Base-by-base conservation (phyloP, 2,888 invertebrate genomes). In the Drepana falcataria region DNA sequence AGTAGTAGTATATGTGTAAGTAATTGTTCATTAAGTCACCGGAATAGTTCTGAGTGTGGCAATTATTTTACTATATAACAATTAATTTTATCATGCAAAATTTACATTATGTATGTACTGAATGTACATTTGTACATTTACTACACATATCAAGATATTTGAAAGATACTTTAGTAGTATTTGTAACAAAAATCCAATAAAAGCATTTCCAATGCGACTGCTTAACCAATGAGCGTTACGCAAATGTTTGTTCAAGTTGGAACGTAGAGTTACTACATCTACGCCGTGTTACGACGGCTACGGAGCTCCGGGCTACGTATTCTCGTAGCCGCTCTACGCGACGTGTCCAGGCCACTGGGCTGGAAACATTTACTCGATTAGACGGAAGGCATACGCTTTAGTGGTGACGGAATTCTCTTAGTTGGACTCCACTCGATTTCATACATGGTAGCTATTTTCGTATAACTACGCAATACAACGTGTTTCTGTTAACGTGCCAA, bases 311-410 rank as follows among this genome's bases (percentile, higher is more conserved):
- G 57, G 69, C 77, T 73, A 73, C 76, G 73, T 66, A 58, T 60
- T 68, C 71, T 74, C 79, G 81, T 78, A 80, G 81, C 74, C 59
- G 71, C 75, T 66, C 78, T 78, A 81, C 79, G 77, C 79, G 81
- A 83, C 79, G 75, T 80, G 76, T 84, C 73, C 83, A 58, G 76
- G 54, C 69, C 87, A 85, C 69, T 86, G 87, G 73, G 59, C 73
- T 71, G 81, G 86, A 87, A 87, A 84, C 79, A 79, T 83, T 82
- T 84, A 86, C 83, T 83, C 84, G 86, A 85, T 87, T 86, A 85
- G 79, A 83, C 77, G 79, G 82, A 85, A 85, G 77, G 81, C 81
- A 82, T 80, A 85, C 82, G 85, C 81, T 84, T 84, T 85, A 83
- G 79, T 73, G 79, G 81, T 75, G 77, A 77, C 73, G 72, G 73